Base-by-base conservation (phyloP, 2,797 vertebrate species). In the Neoniphon sammara region DNA sequence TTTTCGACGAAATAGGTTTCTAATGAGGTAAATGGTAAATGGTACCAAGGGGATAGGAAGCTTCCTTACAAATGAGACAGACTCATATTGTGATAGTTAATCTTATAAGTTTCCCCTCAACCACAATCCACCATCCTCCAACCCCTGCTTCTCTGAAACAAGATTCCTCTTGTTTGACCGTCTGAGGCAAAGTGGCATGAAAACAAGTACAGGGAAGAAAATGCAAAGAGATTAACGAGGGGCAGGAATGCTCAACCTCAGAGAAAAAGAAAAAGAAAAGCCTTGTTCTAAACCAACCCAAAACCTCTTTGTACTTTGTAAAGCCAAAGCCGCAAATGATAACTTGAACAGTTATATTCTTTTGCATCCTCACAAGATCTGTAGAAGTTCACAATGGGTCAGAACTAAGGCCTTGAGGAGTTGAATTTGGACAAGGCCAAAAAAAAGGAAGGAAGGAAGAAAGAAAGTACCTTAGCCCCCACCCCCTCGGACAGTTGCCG, bases 391-490 rank as follows among this genome's bases (percentile, higher is more conserved):
- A n/a, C 3, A 39, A 7, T 2, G 47, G 49, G 7, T 50, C 11
- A 54, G 54, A 7, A 44, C 25, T 30, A 30, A 62, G 5, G 62
- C 25, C 23, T 53, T 36, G 14, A 20, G 49, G 58, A 20, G 73
- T 57, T 57, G 74, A 70, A 64, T 85, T 85, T 85, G 75, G 75
- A 85, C 39, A 70, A 87, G 82, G 85, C 82, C 80, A 73, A 57
- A 36, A 57, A 69, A 47, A 66, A 76, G 57, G 46, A 79, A 85
- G 36, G 66, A 86, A 81, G 73, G 82, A 78, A 91, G 85, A 80
- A 63, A 91, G 75, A 77, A 91, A 92, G 90, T 93, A 93, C 92
- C 92, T 94, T 91, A 94, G 90, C 91, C 93, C 93, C 93, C 92
- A 91, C 92, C 93, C 92, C 92, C 92, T 90, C 89, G 88, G 73